Percentiles rank a stretch among this genome's conserved stretches.
These are phyloP conservation scores for Xylophagus ater DNA, from an alignment of 2,888 invertebrate genomes.

Conservation along the genomic window DNA sequence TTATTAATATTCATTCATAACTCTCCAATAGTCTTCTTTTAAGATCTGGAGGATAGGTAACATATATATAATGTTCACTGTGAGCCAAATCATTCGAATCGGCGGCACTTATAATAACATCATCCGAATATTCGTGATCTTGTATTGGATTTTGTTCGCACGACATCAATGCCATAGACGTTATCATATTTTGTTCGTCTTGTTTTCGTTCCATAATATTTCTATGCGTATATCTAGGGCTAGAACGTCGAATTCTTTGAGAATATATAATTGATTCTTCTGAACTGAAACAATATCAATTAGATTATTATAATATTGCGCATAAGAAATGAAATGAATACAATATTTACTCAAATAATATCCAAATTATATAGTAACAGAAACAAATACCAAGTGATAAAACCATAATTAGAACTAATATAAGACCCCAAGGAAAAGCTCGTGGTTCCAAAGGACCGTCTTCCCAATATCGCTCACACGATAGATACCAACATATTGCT, in stretches of 20 bases:
- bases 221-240: conserved; percentile 4
- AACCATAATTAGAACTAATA: conserved; percentile 67
- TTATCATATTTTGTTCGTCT: neutral
- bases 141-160: neutral
- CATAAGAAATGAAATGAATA: neutral
- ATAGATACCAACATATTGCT: conserved; percentile 84
- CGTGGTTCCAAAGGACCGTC: conserved; percentile 62
- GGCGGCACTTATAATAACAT: neutral
- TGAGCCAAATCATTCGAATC: conserved; percentile 45
- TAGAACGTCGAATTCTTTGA: conserved; percentile 1
- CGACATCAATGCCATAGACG: neutral
- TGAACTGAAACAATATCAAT: conserved; percentile 12
- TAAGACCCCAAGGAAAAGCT: conserved; percentile 70
- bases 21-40: conserved; percentile 73
- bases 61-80: conserved; percentile 75
- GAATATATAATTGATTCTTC: conserved; percentile 10
- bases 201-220: conserved; percentile 1
- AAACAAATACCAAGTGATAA: conserved; percentile 73
- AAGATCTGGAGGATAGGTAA: conserved; percentile 76
- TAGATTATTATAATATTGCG: conserved; percentile 1
- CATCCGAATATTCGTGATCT: conserved; percentile 3
- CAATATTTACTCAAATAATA: conserved; percentile 74
- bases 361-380: conserved; percentile 88
- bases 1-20: conserved; percentile 38
- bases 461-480: conserved; percentile 88